phyloP scores from a whole-genome alignment of 2,888 invertebrate genomes.

The Apomyelois bistriatella region DNA sequence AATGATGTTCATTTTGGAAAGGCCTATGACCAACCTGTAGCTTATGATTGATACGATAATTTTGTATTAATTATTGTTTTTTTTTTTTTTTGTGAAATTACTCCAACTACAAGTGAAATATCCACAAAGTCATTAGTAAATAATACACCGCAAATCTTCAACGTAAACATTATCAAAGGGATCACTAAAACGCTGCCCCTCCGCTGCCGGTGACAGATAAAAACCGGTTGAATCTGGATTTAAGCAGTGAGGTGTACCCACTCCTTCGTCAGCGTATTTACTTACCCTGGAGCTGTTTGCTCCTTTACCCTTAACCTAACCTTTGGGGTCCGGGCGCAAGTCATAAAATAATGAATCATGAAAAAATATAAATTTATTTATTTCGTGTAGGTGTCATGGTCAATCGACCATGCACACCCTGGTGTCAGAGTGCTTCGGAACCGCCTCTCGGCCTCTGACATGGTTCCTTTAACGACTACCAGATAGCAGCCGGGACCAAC shows the following conservation, averaged over 20 bases:
- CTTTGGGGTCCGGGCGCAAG: constrained; percentile 34
- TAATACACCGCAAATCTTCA: constrained; percentile 32
- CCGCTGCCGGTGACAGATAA: constrained; percentile 70
- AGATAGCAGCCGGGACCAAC: no score
- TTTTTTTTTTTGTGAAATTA: not conserved
- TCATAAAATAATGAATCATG: constrained; percentile 21
- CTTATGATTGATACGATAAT: no score
- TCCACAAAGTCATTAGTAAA: constrained; percentile 21
- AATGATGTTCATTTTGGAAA: no score
- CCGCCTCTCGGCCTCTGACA: no score
- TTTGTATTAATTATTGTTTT: no score
- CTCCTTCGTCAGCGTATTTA: constrained; percentile 75
- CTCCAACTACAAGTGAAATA: constrained; percentile 21
- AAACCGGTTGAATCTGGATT: constrained; percentile 56
- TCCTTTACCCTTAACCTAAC: constrained; percentile 69
- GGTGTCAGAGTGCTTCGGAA: no score
- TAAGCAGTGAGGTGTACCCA: constrained; percentile 55
- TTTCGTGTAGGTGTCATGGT: no score
- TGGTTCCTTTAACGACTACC: no score
- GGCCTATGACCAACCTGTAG: no score
- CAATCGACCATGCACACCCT: no score
- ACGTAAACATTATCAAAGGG: constrained; percentile 59
- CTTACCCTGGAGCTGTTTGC: constrained; percentile 73
- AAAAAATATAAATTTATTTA: not conserved
- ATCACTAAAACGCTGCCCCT: constrained; percentile 52